Percentiles rank a stretch among this genome's conserved stretches.
phyloP scores from a whole-genome alignment of 2,113 vertebrate species.

The Rallus limicola region DNA sequence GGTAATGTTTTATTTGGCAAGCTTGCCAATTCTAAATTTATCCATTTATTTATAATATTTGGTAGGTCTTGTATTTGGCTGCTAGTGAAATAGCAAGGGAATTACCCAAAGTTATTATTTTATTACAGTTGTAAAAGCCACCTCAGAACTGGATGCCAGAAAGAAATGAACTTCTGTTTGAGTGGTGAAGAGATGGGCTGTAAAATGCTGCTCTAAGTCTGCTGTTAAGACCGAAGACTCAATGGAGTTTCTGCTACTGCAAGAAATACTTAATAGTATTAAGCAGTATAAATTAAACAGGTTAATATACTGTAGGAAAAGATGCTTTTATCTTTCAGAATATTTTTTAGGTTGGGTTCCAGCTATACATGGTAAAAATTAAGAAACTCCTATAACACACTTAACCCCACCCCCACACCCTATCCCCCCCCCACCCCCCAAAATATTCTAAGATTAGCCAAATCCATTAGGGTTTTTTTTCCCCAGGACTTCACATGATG shows the following conservation, averaged over 20 bases:
- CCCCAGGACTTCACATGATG: background rate
- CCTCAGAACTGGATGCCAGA: background rate
- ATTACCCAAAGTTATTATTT: background rate
- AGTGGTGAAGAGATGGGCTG: background rate
- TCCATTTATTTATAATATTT: slow-evolving; percentile 1
- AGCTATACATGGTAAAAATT: background rate
- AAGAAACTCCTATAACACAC: background rate
- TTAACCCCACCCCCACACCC: too few relatives aligned
- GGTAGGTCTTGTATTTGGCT: background rate
- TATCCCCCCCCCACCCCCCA: too few relatives aligned
- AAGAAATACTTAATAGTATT: background rate
- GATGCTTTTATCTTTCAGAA: background rate
- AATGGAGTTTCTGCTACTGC: background rate
- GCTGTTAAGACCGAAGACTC: background rate
- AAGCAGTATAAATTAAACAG: too few relatives aligned
- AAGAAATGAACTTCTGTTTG: background rate
- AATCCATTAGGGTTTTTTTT: background rate
- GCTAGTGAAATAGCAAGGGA: background rate
- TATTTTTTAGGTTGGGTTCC: background rate
- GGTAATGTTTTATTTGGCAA: slow-evolving; percentile 8
- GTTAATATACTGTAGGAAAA: background rate
- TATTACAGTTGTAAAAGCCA: background rate
- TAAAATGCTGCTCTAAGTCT: background rate
- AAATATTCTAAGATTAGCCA: background rate
- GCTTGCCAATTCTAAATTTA: background rate